Evolutionary conservation across 2,113 vertebrate species (phyloP).

Genomic region (Addax nasomaculatus): DNA sequence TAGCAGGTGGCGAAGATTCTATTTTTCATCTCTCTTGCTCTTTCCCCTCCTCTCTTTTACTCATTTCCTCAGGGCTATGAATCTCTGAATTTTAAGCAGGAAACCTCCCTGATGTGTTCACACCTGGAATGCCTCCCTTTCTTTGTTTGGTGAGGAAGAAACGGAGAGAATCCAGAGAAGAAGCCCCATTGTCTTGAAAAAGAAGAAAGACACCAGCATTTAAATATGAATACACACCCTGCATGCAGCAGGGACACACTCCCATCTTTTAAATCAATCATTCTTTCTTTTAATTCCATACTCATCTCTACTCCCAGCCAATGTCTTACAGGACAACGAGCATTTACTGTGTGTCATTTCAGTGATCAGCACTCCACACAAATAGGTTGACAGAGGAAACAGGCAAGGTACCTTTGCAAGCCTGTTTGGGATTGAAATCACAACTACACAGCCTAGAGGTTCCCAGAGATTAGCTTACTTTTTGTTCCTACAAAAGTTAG

Average conservation of each 20-base stretch:
- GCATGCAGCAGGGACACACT: background rate
- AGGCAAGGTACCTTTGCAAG: background rate
- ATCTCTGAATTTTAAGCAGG: constrained; percentile 79
- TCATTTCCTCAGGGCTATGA: constrained; percentile 72
- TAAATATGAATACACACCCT: background rate
- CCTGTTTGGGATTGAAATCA: constrained; percentile 48
- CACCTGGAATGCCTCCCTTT: constrained; percentile 70
- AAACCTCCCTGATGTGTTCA: constrained; percentile 58
- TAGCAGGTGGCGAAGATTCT: constrained; percentile 80
- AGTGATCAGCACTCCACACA: constrained; percentile 48
- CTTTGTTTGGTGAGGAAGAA: constrained; percentile 41
- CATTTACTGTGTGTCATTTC: constrained; percentile 23
- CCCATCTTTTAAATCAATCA: background rate
- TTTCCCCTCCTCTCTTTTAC: constrained; percentile 68
- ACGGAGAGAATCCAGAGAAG: constrained; percentile 11
- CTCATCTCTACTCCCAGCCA: background rate
- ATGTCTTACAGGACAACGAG: constrained; percentile 41
- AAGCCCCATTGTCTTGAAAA: background rate
- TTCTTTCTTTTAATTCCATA: background rate
- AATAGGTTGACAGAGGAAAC: constrained; percentile 55
- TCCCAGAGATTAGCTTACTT: constrained; percentile 22
- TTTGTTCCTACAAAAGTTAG: constrained; percentile 46
- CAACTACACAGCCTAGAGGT: constrained; percentile 4
- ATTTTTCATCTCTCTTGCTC: constrained; percentile 73
- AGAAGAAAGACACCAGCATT: background rate